Evolutionary conservation across 2,888 invertebrate species (phyloP), one percentile per base, ranked within the genome.

Genomic region (Ditula angustiorana): DNA sequence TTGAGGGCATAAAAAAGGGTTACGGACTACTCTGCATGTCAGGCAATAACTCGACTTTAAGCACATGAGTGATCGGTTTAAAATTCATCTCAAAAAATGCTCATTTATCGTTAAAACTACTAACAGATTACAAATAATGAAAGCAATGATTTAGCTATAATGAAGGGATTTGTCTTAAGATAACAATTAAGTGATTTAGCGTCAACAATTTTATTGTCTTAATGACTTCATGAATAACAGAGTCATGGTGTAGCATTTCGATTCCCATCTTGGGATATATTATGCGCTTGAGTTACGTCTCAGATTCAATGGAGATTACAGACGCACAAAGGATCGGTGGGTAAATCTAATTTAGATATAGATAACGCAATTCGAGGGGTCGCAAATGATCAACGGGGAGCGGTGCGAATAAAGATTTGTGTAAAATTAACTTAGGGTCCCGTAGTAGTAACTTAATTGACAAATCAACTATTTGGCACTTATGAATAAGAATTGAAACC

Each of bases 281-380:
- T 33, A 35, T 57, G 47, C 49, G 35, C 46, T 37, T 33, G 47
- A 52, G 50, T 53, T 58, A 67, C 69, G 68, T 73, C 71, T 72
- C 71, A 71, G 77, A 74, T 78, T 79, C 75, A 77, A 77, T n/a
- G 74, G 74, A 71, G 75, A 78, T 77, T 77, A 76, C 62, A 57
- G 55, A 58, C 24, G 66, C 81, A 75, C 77, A 66, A 76, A 74
- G 77, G 85, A 74, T 74, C 77, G 69, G 68, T 53, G 67, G 70
- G 57, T 57, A 75, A 86, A 87, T 87, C 82, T 83, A 86, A 86
- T 88, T 87, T 86, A 78, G 81, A 74, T 80, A 77, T 86, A 83
- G 33, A 61, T 53, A 33, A 83, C 79, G 74, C 76, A 82, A 86
- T 87, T 84, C 83, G 82, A 80, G 75, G 74, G 78, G 56, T 74